Base-by-base conservation (phyloP, 2,113 vertebrate genomes). In the Mesitornis unicolor region DNA sequence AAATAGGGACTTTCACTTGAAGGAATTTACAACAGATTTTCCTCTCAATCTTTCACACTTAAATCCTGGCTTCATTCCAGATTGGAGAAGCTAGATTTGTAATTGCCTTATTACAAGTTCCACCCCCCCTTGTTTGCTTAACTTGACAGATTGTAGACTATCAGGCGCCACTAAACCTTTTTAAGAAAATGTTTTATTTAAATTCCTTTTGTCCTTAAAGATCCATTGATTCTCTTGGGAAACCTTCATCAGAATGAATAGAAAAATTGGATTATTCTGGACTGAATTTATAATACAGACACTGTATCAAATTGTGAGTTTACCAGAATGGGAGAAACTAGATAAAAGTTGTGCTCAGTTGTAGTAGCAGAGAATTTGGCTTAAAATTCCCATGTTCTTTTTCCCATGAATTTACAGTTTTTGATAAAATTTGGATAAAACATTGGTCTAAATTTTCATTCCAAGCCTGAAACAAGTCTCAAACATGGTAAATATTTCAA, bases 11-110 rank as follows among this genome's bases (percentile, higher is more conserved):
- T 87, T 96, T 90, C 53, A 68, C 56, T 87, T 93, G 56, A 43
- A 95, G 53, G 88, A 96, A 94, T 95, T 96, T 90, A 75, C 79
- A 81, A 31, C 75, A 90, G 60, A 64, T 94, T 95, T 93, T 84
- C 11, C 36, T 96, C 69, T 84, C 56, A 88, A 13, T 81, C 68
- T 40, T 90, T 90, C 76, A 78, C 68, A 31, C 85, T 90, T 81
- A 56, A 15, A 36, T 93, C 38, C 68, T 96, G 92, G 88, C 79
- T 70, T 74, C 3, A 0, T 81, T 96, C 83, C 93, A 95, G 85
- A 21, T 10, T 40, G 47, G 60, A 94, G 68, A 94, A 92, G 90
- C 67, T 71, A 67, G 60, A 43, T 93, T 93, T 96, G 83, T 87
- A 89, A 90, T 78, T 86, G 80, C 51, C 60, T 68, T 95, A 93